A percentile compares a stretch with the other conserved stretches of the same genome.
These are phyloP conservation scores for Melipona bicolor DNA, from an alignment of 2,888 invertebrate genomes.

Conservation along the genomic window DNA sequence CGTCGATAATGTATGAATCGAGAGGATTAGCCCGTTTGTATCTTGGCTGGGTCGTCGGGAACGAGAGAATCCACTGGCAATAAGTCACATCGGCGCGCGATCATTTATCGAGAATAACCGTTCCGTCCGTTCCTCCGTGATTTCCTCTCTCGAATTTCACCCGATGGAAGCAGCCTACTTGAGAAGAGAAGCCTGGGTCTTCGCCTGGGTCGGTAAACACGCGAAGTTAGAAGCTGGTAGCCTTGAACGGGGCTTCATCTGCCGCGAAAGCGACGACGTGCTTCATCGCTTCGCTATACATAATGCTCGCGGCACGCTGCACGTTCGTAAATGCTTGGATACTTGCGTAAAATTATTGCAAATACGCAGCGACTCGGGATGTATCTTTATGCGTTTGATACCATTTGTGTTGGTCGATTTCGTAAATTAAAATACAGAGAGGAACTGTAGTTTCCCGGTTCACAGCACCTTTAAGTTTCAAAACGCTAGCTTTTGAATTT, in stretches of 20 bases:
- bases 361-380: neutral
- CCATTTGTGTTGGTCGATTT: too few species aligned
- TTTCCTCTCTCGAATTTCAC: slow-evolving; percentile 52
- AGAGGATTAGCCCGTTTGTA: neutral
- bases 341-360: neutral
- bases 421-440: too few species aligned
- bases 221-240: slow-evolving; percentile 3
- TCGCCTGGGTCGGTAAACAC: slow-evolving; percentile 20
- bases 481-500: too few species aligned
- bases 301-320: too few species aligned
- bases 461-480: too few species aligned
- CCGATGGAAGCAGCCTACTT: slow-evolving; percentile 31
- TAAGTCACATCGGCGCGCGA: slow-evolving; percentile 29
- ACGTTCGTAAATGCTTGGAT: neutral
- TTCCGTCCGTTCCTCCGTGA: slow-evolving; percentile 15
- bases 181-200: slow-evolving; percentile 12
- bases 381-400: too few species aligned
- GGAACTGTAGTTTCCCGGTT: too few species aligned
- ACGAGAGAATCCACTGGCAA: slow-evolving; percentile 14
- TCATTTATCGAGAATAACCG: slow-evolving; percentile 39
- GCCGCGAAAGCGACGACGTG: slow-evolving; percentile 5
- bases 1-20: slow-evolving; percentile 22
- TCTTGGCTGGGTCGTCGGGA: neutral
- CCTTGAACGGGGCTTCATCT: slow-evolving; percentile 13
- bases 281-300: neutral